Evolutionary conservation across 1,140 invertebrate genomes (phyloP).

Genomic region (Augochlora pura): DNA sequence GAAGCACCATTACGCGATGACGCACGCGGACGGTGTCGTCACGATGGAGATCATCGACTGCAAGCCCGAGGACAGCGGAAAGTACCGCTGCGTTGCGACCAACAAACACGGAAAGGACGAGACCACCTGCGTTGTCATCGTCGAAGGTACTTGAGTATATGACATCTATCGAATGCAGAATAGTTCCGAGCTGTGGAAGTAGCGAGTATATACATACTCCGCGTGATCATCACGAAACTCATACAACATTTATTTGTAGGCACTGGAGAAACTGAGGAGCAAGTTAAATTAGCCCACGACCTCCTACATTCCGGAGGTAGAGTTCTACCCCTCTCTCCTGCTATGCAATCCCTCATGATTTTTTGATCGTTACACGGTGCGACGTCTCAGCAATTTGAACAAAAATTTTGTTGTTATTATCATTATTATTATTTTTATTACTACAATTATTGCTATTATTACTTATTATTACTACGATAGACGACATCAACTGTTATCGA

Average conservation of each 20-base stretch:
- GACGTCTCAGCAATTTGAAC: too few relatives aligned
- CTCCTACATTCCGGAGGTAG: constrained; percentile 91
- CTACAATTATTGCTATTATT: too few relatives aligned
- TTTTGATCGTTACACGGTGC: too few relatives aligned
- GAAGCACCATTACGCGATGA: constrained; percentile 94
- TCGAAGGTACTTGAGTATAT: constrained; percentile 88
- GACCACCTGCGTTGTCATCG: constrained; percentile 96
- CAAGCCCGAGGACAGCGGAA: constrained; percentile 96
- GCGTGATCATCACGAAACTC: background rate
- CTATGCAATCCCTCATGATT: background rate
- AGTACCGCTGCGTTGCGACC: constrained; percentile 95
- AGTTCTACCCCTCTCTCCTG: constrained; percentile 37
- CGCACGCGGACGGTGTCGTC: constrained; percentile 94
- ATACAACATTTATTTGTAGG: constrained; percentile 79
- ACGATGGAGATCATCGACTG: constrained; percentile 98
- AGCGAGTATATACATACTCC: background rate
- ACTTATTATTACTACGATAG: too few relatives aligned
- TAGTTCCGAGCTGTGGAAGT: background rate
- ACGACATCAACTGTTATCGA: too few relatives aligned
- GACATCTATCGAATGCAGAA: too few relatives aligned
- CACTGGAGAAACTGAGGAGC: constrained; percentile 88
- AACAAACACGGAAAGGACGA: constrained; percentile 96
- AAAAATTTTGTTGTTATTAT: too few relatives aligned
- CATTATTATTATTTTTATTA: too few relatives aligned
- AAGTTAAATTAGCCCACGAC: constrained; percentile 90